Conservation (phyloP, 2,113 vertebrate species). For the Brachyhypopomus occidentalis region DNA sequence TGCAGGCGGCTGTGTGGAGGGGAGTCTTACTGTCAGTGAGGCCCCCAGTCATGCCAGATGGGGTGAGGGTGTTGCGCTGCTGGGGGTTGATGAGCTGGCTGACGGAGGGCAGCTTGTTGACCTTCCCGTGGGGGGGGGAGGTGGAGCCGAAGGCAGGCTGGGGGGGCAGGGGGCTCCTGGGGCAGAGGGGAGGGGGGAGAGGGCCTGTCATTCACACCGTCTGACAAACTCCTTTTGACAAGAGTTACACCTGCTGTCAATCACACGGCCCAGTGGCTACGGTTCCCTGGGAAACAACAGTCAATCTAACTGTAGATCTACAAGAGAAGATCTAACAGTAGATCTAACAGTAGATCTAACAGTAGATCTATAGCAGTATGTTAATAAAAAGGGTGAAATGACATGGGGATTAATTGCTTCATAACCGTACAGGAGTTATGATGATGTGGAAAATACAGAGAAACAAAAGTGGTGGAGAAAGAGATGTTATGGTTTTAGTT, state of each 20-base stretch:
- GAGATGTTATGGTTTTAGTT: too few species aligned
- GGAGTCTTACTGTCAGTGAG: constrained; percentile 91
- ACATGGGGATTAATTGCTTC: neutral
- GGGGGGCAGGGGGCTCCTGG: constrained; percentile 87
- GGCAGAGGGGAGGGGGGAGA: constrained; percentile 63
- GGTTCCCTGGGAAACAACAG: constrained; percentile 8
- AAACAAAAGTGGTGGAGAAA: too few species aligned
- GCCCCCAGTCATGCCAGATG: constrained; percentile 87
- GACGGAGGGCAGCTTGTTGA: constrained; percentile 99
- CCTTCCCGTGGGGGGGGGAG: constrained; percentile 90
- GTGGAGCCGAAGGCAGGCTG: constrained; percentile 85
- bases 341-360: neutral
- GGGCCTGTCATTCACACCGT: constrained; percentile 47
- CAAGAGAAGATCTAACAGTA: neutral
- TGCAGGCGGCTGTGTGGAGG: too few species aligned
- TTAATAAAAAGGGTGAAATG: neutral
- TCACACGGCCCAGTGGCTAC: neutral
- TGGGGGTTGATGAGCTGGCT: constrained; percentile 98
- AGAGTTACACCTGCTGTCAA: constrained; percentile 36
- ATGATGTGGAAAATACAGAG: neutral
- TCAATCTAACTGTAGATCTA: neutral
- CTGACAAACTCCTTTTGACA: constrained; percentile 37
- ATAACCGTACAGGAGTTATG: neutral
- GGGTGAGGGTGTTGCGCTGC: constrained; percentile 93
- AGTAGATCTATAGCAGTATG: neutral